Evolutionary conservation across 2,113 vertebrate species (phyloP).

Genomic region (Osmerus eperlanus): DNA sequence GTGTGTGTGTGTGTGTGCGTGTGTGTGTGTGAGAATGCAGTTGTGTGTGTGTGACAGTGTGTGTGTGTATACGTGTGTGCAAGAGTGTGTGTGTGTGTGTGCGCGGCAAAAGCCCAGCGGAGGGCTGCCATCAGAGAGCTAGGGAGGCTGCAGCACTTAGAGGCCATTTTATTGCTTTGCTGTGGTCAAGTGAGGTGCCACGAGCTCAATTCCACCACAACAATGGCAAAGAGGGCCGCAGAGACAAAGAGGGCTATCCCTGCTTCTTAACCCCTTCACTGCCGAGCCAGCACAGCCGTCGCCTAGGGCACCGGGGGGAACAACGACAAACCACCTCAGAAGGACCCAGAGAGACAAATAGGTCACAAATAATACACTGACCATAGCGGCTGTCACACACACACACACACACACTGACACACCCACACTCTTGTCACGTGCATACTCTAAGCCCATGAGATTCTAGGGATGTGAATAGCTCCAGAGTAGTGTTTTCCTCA

Average conservation of each 20-base stretch:
- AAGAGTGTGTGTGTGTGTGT: constrained; percentile 4
- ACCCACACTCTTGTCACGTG: constrained; percentile 1
- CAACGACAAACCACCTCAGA: constrained; percentile 32
- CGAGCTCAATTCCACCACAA: constrained; percentile 76
- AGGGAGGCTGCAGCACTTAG: constrained; percentile 69
- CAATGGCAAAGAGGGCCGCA: constrained; percentile 75
- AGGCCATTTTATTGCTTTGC: constrained; percentile 79
- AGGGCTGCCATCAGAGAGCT: constrained; percentile 66
- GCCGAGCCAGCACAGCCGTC: constrained; percentile 39
- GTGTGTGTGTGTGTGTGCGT: neutral
- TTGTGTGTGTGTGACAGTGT: constrained; percentile 1
- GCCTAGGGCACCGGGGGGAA: constrained; percentile 37
- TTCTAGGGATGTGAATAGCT: constrained; percentile 19
- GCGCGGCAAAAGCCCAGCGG: constrained; percentile 45
- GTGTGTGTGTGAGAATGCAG: neutral
- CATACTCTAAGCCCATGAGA: constrained; percentile 13
- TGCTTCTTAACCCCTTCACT: constrained; percentile 75
- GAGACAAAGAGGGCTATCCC: constrained; percentile 77
- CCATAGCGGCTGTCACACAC: constrained; percentile 15
- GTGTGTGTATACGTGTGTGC: neutral
- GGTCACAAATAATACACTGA: constrained; percentile 20
- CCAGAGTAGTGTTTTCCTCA: constrained; percentile 43
- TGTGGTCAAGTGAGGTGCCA: constrained; percentile 81
- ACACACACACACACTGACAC: constrained; percentile 18
- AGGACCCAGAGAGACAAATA: constrained; percentile 38